Evolutionary conservation across 2,888 invertebrate genomes (phyloP), one percentile per base, ranked within the genome.

Genomic region (Pherbina coryleti): DNA sequence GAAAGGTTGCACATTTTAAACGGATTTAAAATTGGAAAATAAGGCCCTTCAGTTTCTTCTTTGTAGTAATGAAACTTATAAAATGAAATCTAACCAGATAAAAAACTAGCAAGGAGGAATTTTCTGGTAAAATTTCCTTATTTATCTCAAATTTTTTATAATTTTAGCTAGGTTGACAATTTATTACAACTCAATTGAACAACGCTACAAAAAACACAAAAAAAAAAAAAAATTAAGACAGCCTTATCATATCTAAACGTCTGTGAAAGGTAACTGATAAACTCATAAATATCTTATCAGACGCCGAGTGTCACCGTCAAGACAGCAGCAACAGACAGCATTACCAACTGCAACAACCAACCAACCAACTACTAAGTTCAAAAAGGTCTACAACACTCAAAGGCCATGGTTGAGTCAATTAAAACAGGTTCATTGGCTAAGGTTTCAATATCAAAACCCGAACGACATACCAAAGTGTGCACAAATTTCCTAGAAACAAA

Each of bases 401-500:
- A 19, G 67, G 67, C 55, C n/a, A 19, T 9, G 44, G 44, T 37
- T 11, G 53, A 57, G 70, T 53, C 70, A 76, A 76, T 76, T 70
- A 79, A 62, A 75, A 69, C 53, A 78, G 75, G 75, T 75, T 67
- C 64, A 51, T 19, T 11, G 37, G 17, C 34, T 60, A 9, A 17
- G 19, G 44, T 37, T 60, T 60, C 25, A 69, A 9, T 44, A 25
- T 55, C 76, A 79, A 62, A 72, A 66, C 72, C 51, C 84, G 79
- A 79, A 79, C 79, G 31, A 49, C 71, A 86, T 86, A 84, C 86
- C 86, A 82, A 87, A 86, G 85, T 87, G 87, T 87, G 86, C 87
- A 87, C 86, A 86, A 86, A 87, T 86, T 87, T 87, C 87, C 85
- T 82, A 85, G 87, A 87, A 87, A 84, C 86, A 83, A 84, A 44